Base-by-base conservation (phyloP, 2,113 vertebrate genomes). In the Cyanoramphus novaezelandiae region DNA sequence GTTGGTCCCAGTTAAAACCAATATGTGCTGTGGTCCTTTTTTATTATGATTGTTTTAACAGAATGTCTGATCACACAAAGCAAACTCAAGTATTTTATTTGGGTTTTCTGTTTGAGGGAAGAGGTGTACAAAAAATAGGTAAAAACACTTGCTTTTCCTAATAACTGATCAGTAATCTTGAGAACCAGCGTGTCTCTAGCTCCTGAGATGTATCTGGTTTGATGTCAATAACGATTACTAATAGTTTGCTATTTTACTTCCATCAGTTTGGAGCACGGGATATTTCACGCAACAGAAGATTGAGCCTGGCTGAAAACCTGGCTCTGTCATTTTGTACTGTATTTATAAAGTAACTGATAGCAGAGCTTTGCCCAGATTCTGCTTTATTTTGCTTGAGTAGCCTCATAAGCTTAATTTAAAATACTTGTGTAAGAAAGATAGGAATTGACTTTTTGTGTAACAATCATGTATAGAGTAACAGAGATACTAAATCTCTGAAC, bases 401-500 rank as follows among this genome's bases (percentile, higher is more conserved):
- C 86, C 28, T 85, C 31, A 69, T 84, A 83, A 67, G 28, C 11
- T 72, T 91, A 76, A 87, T 63, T 90, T 88, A 79, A 95, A 91
- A 71, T 85, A 84, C 53, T 92, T 65, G 37, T 47, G 52, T 53
- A 86, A 93, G 77, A 59, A 39, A 83, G 62, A 46, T 82, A 84
- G 83, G 25, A 86, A 75, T 46, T 70, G 59, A 57, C 43, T 72
- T 93, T 41, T 88, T 86, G 11, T 91, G n/a, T 92, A 92, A 93
- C 81, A 74, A 53, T 92, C 44, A 23, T 62, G 17, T 92, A 92
- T 95, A 92, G 49, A 95, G 10, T 94, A 79, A 88, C 88, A 88
- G 94, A 95, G 96, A 35, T 19, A 55, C 3, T 43, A 80, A 77
- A 94, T 92, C 96, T 95, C 68, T 94, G 90, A 86, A 90, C 94